phyloP scores from a whole-genome alignment of 2,113 vertebrate genomes.

The Nesoenas mayeri region DNA sequence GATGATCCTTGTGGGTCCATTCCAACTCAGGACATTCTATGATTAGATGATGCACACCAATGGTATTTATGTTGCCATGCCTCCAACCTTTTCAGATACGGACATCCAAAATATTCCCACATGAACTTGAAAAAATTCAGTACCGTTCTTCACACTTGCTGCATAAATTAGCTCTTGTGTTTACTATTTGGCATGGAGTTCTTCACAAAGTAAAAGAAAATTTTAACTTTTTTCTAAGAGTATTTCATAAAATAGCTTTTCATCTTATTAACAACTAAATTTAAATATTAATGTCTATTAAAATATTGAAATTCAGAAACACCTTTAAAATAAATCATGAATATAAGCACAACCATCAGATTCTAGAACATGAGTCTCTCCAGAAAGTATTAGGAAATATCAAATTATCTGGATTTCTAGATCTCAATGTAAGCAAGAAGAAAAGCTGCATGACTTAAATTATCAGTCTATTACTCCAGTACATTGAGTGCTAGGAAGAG shows the following conservation, averaged over 20 bases:
- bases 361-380: not conserved
- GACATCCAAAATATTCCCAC: not conserved
- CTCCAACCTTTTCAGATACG: not conserved
- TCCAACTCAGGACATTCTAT: too few species aligned
- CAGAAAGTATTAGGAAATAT: not conserved
- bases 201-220: not conserved
- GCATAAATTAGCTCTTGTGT: not conserved
- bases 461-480: not conserved
- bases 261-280: not conserved
- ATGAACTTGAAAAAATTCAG: not conserved
- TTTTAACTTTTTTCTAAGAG: not conserved
- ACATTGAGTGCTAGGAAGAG: not conserved
- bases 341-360: not conserved
- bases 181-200: too few species aligned
- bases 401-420: not conserved
- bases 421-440: not conserved
- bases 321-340: not conserved
- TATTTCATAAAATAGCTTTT: not conserved
- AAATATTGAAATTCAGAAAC: not conserved
- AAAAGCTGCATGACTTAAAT: not conserved
- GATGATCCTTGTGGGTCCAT: too few species aligned
- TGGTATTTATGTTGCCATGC: not conserved
- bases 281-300: not conserved
- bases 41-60: too few species aligned
- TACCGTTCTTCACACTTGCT: accelerated